Base-by-base conservation (phyloP, 1,140 invertebrate genomes). In the Liolophura sinensis region DNA sequence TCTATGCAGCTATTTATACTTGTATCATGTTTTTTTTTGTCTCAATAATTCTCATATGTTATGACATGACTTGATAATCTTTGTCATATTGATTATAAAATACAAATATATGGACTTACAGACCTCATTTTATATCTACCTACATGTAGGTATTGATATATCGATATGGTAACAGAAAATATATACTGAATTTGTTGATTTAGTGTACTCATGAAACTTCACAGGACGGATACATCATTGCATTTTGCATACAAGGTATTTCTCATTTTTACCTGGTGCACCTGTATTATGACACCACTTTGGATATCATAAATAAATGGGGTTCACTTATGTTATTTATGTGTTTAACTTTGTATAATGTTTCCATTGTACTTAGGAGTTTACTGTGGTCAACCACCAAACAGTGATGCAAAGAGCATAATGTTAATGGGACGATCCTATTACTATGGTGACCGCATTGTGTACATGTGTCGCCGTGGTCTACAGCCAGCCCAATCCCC, bases 361-460 rank as follows among this genome's bases (percentile, higher is more conserved):
- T 64, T 46, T 15, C 46, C 25, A 60, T 55, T 69, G 60, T 59
- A 66, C 76, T 22, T 67, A 88, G 87, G 76, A 74, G 76, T 87
- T 47, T 86, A 80, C 0, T 88, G 84, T 76, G 81, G 81, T 11
- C 72, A 69, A 7, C 82, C 84, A 11, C 58, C 40, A n/a, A 70
- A 75, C 11, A 64, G 70, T 18, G 75, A 82, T 56, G 70, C 64
- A 16, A 65, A 74, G 60, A 81, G 81, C 46, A 77, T 80, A 12
- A 69, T 71, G 25, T 71, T 88, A 18, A 67, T 80, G 11, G 87
- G 87, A 3, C 74, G 77, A 46, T 87, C 86, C 0, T 88, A 86
- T 64, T 77, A 85, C 31, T 87, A 84, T 70, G 79, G 84, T 65
- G 86, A 87, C 72, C 72, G 78, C 31, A 72, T 88, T 11, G 77